These are phyloP conservation scores for Lepeophtheirus nordmannii DNA, from an alignment of 2,888 invertebrate species.

Conservation along the genomic window DNA sequence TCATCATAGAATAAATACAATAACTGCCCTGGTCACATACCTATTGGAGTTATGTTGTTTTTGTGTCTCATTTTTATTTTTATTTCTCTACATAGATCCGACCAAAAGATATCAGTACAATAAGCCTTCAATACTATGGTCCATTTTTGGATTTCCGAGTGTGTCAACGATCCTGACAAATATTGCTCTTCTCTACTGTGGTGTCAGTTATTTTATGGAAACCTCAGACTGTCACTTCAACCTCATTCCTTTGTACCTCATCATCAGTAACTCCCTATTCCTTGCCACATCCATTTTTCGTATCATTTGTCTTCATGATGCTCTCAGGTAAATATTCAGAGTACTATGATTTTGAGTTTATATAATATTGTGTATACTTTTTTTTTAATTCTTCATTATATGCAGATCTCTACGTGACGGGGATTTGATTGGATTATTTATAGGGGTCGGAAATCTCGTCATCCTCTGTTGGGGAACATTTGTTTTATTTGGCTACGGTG, in stretches of 20 bases:
- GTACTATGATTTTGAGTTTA: background rate
- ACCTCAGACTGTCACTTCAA: background rate
- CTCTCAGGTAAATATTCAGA: background rate
- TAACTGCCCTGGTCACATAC: too few species aligned
- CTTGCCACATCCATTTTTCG: slow-evolving; percentile 1
- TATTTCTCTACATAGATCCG: too few species aligned
- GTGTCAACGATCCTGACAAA: background rate
- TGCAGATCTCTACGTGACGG: background rate
- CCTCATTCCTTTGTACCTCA: slow-evolving; percentile 3
- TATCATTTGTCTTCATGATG: background rate
- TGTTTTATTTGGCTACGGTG: slow-evolving; percentile 1
- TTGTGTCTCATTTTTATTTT: too few species aligned
- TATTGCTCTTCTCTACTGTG: slow-evolving; percentile 4
- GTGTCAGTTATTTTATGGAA: background rate
- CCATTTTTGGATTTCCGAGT: slow-evolving; percentile 1
- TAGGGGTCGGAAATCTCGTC: background rate
- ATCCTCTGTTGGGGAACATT: background rate
- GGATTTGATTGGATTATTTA: background rate
- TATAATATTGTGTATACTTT: background rate
- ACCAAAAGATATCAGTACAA: background rate
- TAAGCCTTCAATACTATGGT: background rate
- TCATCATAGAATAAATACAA: too few species aligned
- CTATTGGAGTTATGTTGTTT: too few species aligned
- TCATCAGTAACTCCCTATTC: background rate
- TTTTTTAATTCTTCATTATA: background rate